Evolutionary conservation across 2,113 vertebrate genomes (phyloP), one percentile per base, ranked within the genome.

Genomic region (Aspiorhynchus laticeps): DNA sequence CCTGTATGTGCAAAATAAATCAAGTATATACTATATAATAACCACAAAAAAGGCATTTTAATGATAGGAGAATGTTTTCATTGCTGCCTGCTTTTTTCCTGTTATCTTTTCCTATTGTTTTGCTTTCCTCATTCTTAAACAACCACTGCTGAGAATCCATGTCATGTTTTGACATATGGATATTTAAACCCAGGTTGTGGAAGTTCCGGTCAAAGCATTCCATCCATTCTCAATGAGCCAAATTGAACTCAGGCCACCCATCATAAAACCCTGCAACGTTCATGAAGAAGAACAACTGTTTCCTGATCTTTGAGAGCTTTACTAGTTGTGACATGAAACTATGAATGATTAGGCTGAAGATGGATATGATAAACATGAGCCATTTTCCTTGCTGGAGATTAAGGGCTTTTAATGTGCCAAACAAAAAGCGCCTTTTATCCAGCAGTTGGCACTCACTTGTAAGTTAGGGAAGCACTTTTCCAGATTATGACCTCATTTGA

Each of bases 401-500:
- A 77, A 63, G 59, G 48, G 56, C n/a, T 88, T 84, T 73, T 28
- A 69, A 48, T 63, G 31, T 33, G 71, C 46, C 26, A 17, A 67
- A 48, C 69, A 69, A 38, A 65, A 86, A 76, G n/a, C 11, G 26
- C 24, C 81, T 85, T 88, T 88, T 56, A 84, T 88, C 87, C 86
- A 81, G 43, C 71, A 85, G 78, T 78, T 78, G 28, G 81, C 38
- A 43, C 28, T 73, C 76, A 43, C 33, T 59, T 81, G 48, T 88
- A 80, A 85, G 56, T 51, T 38, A 86, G 69, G 85, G 26, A 63
- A 87, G 83, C n/a, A 59, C 75, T 74, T 86, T 86, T 89, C 56
- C 86, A 89, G 75, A 74, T 59, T 63, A 9, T 90, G 86, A 87
- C 88, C 88, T 90, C 86, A 78, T 38, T 41, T 84, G 88, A 87